phyloP scores from a whole-genome alignment of 2,888 invertebrate species.

The Molorchus minor region DNA sequence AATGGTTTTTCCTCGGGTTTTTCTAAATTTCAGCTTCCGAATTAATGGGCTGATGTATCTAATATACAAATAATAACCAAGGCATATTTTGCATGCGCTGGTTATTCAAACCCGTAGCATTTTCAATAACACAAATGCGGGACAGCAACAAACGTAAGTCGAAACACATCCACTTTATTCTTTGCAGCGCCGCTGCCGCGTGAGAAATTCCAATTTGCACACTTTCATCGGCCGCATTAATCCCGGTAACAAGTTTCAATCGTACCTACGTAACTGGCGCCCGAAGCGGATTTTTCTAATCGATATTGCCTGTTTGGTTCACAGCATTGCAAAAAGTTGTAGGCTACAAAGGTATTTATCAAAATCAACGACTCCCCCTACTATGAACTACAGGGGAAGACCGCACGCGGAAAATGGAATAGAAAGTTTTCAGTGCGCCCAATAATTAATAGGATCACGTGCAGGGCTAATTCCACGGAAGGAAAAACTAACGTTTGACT shows the following conservation, averaged over 20 bases:
- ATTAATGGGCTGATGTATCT: too few species aligned
- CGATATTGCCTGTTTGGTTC: slow-evolving; percentile 5
- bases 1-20: too few species aligned
- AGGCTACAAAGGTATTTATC: background rate
- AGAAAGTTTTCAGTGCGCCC: background rate
- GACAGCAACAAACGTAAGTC: background rate
- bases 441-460: background rate
- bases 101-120: background rate
- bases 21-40: too few species aligned
- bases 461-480: too few species aligned
- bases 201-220: slow-evolving; percentile 15
- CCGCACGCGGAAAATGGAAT: background rate
- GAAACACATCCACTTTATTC: slow-evolving; percentile 2
- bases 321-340: background rate
- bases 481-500: too few species aligned
- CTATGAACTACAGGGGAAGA: background rate
- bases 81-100: background rate
- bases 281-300: slow-evolving; percentile 3
- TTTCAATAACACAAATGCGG: background rate
- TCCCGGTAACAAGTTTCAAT: slow-evolving; percentile 16
- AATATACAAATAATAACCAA: too few species aligned
- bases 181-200: slow-evolving; percentile 1
- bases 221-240: slow-evolving; percentile 10
- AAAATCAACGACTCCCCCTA: background rate
- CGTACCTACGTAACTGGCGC: slow-evolving; percentile 6